Percentiles rank a stretch among this genome's conserved stretches.
Conservation (phyloP, 2,797 vertebrate species). For the Crocidura indochinensis region DNA sequence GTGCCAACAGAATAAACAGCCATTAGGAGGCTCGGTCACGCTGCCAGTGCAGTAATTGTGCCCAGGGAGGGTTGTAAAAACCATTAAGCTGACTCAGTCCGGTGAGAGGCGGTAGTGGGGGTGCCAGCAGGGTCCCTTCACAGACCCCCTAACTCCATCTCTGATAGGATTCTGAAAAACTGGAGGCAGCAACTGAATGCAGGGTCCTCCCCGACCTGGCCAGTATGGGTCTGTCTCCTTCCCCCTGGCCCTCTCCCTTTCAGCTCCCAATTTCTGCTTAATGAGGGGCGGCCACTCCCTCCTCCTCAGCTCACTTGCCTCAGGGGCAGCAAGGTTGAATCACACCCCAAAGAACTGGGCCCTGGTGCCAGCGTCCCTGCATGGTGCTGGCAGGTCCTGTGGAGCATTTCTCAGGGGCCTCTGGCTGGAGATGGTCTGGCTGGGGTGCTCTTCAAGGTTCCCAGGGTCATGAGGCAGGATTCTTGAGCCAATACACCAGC, state of each 20-base stretch:
- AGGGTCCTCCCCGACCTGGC: too few relatives aligned
- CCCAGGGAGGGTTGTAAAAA: slow-evolving; percentile 85
- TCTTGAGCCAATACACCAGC: slow-evolving; percentile 39
- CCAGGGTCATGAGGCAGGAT: slow-evolving; percentile 30
- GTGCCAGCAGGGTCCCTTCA: not conserved
- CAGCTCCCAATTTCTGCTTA: slow-evolving; percentile 64
- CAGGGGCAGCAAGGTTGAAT: slow-evolving; percentile 73
- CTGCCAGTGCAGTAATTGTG: slow-evolving; percentile 82
- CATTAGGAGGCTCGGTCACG: slow-evolving; percentile 78
- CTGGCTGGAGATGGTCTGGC: slow-evolving; percentile 24
- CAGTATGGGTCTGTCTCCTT: too few relatives aligned
- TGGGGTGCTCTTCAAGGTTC: slow-evolving; percentile 5
- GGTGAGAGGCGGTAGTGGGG: slow-evolving; percentile 79
- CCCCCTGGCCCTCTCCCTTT: slow-evolving; percentile 39
- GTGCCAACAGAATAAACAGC: slow-evolving; percentile 87
- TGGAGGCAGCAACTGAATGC: too few relatives aligned
- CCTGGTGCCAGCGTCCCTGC: slow-evolving; percentile 50
- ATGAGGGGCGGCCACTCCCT: slow-evolving; percentile 71
- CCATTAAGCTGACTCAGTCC: slow-evolving; percentile 86
- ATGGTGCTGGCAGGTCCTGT: slow-evolving; percentile 52
- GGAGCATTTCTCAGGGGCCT: slow-evolving; percentile 53
- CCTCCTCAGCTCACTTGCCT: slow-evolving; percentile 73
- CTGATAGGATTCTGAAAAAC: not conserved
- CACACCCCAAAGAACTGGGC: slow-evolving; percentile 69
- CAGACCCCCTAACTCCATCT: not conserved